phyloP scores from a whole-genome alignment of 2,113 vertebrate genomes.

The Sceloporus tristichus region DNA sequence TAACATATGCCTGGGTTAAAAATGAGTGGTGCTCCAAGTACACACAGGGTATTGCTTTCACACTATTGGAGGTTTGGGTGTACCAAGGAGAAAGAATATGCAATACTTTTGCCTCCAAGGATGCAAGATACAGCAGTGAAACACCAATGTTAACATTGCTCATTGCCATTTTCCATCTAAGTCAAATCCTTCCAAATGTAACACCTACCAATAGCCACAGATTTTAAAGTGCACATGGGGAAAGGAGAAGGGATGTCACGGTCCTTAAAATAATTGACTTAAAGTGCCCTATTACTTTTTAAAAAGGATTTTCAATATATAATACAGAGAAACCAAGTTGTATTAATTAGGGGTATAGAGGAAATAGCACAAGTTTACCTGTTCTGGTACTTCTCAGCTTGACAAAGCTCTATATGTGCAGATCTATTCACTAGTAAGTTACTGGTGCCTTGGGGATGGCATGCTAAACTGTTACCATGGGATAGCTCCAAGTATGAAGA shows the following conservation, averaged over 20 bases:
- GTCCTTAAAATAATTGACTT: constrained; percentile 57
- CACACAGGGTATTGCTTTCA: neutral
- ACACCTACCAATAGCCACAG: constrained; percentile 59
- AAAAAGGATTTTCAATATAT: constrained; percentile 4
- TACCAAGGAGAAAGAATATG: constrained; percentile 56
- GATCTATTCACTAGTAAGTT: neutral
- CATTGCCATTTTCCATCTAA: constrained; percentile 56
- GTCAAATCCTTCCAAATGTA: constrained; percentile 43
- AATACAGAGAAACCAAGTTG: neutral
- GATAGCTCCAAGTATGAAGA: neutral
- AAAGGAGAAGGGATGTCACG: constrained; percentile 25
- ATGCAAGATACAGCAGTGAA: neutral
- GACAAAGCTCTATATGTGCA: neutral
- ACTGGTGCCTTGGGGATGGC: neutral
- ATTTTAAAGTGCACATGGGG: constrained; percentile 82
- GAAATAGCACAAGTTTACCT: constrained; percentile 57
- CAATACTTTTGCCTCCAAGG: constrained; percentile 36
- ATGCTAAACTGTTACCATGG: neutral
- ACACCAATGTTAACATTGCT: neutral
- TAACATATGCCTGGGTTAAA: neutral
- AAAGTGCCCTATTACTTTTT: constrained; percentile 75
- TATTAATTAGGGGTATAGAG: neutral
- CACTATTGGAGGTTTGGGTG: constrained; percentile 8
- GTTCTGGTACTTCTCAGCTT: constrained; percentile 52
- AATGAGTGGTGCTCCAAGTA: neutral